Conservation (phyloP, 2,888 invertebrate genomes). For the Petrophora chlorosata region DNA sequence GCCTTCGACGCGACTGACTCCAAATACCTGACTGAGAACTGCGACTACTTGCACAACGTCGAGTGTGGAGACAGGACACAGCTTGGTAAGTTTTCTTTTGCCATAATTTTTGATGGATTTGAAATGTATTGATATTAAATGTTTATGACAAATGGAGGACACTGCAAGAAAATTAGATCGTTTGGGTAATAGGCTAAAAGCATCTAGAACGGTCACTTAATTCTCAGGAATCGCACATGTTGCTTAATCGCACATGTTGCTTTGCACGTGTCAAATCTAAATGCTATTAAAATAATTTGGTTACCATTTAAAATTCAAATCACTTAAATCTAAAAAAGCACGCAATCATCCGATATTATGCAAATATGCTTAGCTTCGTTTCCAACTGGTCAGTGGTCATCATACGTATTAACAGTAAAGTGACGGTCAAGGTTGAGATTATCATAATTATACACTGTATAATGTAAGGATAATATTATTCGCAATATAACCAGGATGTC, state of each 20-base stretch:
- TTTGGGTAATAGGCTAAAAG: no score
- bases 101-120: no score
- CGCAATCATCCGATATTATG: conserved; percentile 12
- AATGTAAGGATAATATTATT: conserved; percentile 52
- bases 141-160: no score
- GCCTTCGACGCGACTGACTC: conserved; percentile 95
- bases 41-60: conserved; percentile 97
- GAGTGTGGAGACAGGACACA: conserved; percentile 95
- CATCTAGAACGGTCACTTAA: no score
- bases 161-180: no score
- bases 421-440: conserved; percentile 63
- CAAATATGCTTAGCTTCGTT: conserved; percentile 5
- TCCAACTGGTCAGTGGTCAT: conserved; percentile 13
- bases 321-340: neutral
- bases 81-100: conserved; percentile 90
- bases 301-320: conserved; percentile 11
- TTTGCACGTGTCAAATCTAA: no score
- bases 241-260: no score
- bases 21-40: conserved; percentile 96
- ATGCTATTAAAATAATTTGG: no score
- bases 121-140: no score
- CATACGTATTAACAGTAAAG: conserved; percentile 41
- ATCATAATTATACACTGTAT: conserved; percentile 47
- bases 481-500: conserved; percentile 67
- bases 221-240: no score